Evolutionary conservation across 2,797 vertebrate genomes (phyloP), one percentile per base, ranked within the genome.

Genomic region (Trachops cirrhosus): DNA sequence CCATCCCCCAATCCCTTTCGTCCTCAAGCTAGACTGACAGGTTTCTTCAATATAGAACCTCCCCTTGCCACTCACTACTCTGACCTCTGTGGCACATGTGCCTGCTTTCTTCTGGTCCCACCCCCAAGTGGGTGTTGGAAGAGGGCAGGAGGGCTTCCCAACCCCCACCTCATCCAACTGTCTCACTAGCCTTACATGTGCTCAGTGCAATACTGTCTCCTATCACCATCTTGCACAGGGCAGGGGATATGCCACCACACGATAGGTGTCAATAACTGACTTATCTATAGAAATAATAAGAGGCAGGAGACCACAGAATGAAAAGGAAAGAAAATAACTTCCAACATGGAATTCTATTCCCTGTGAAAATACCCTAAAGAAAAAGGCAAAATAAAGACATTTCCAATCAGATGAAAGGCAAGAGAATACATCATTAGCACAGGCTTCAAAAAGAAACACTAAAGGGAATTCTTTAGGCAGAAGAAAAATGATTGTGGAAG

Each of bases 321-420:
- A 64, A 75, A 80, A 88, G 67, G 37, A 37, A 87, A 87, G 67
- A 90, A 79, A 67, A 52, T 46, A 57, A 82, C n/a, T 74, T 52
- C 59, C 86, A 91, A 86, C 16, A n/a, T 37, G 68, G 57, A 75
- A 48, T 78, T 90, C 88, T 62, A 82, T 68, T 73, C 59, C 77
- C 77, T 70, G 15, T 62, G 94, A 94, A 93, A 88, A 80, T 22
- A 44, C 0, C 52, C 83, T 91, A 93, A 94, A 52, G 39, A 32
- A 21, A 21, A 91, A 96, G 12, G n/a, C n/a, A 85, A 71, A 93
- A 91, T 74, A 84, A 59, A 77, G 77, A 84, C 39, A 93, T 48
- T 85, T 62, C 32, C 41, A 88, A 52, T 64, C 37, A 75, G 80
- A 41, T n/a, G 85, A 93, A 89, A 94, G 46, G 6, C 8, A 57